Percentiles rank a stretch among this genome's conserved stretches.
Evolutionary conservation across 2,888 invertebrate species (phyloP).

Genomic region (Thalpophila matura): DNA sequence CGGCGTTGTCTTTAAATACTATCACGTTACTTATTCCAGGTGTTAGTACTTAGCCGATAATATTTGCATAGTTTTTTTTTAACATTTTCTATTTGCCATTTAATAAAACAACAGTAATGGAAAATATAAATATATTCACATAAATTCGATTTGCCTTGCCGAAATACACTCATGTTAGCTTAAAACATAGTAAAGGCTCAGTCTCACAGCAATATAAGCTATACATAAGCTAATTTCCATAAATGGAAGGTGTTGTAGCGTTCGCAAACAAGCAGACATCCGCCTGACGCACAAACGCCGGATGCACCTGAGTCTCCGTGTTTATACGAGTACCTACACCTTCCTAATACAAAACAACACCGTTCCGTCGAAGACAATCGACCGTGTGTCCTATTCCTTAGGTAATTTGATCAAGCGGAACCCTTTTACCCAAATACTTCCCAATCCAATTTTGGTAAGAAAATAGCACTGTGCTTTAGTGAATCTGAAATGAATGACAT

Average conservation of each 20-base stretch:
- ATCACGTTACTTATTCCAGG: too few species aligned
- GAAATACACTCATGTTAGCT: too few species aligned
- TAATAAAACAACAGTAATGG: background rate
- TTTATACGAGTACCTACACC: conserved; percentile 9
- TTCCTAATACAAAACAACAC: conserved; percentile 21
- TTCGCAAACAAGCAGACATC: conserved; percentile 65
- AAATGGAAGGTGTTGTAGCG: conserved; percentile 48
- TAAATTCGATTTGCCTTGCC: background rate
- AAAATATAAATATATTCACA: background rate
- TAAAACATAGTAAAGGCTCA: background rate
- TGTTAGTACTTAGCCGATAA: too few species aligned
- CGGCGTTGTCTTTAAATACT: too few species aligned
- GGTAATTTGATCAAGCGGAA: conserved; percentile 46
- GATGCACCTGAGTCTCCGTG: conserved; percentile 58
- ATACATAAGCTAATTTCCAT: conserved; percentile 8
- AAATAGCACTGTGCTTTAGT: conserved; percentile 44
- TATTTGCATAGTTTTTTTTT: too few species aligned
- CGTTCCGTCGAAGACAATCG: conserved; percentile 9
- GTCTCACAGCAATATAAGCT: background rate
- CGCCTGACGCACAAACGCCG: conserved; percentile 63
- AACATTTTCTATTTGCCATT: background rate
- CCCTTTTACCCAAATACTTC: conserved; percentile 44
- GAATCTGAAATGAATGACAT: conserved; percentile 44
- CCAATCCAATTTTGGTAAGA: conserved; percentile 44
- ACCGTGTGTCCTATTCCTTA: conserved; percentile 27